A percentile compares a stretch with the other conserved stretches of the same genome.
These are phyloP conservation scores for Takifugu rubripes DNA, from an alignment of 2,797 vertebrate genomes.

Conservation along the genomic window DNA sequence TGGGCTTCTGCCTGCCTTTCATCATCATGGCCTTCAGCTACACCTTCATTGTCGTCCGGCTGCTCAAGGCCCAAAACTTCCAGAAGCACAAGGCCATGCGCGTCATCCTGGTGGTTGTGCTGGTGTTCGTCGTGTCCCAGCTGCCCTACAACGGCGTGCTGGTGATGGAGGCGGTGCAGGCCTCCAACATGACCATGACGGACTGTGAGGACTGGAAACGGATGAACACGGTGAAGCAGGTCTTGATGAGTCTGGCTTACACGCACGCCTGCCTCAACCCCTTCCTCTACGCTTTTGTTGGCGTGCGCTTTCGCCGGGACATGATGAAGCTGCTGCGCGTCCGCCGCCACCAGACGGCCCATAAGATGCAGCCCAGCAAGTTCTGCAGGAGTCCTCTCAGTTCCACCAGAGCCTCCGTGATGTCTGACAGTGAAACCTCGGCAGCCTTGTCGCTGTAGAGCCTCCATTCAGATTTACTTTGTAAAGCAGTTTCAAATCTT, in stretches of 20 bases:
- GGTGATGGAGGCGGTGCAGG: slow-evolving; percentile 71
- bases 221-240: slow-evolving; percentile 70
- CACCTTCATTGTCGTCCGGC: slow-evolving; percentile 74
- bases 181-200: slow-evolving; percentile 47
- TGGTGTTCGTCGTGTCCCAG: slow-evolving; percentile 80
- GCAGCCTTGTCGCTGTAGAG: slow-evolving; percentile 71
- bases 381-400: slow-evolving; percentile 36
- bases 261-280: slow-evolving; percentile 89
- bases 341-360: slow-evolving; percentile 12
- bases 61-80: slow-evolving; percentile 80
- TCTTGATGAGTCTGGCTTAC: slow-evolving; percentile 83
- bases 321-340: slow-evolving; percentile 64
- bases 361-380: slow-evolving; percentile 22
- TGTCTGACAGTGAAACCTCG: slow-evolving; percentile 75
- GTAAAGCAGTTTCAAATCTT: too few relatives aligned
- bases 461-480: too few relatives aligned
- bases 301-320: slow-evolving; percentile 78
- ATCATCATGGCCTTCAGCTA: slow-evolving; percentile 85
- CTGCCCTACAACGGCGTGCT: slow-evolving; percentile 82
- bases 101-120: slow-evolving; percentile 79
- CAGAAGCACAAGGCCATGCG: slow-evolving; percentile 85
- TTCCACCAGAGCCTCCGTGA: slow-evolving; percentile 59
- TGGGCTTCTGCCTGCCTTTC: slow-evolving; percentile 86
- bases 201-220: slow-evolving; percentile 56
- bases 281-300: slow-evolving; percentile 85